These are phyloP conservation scores for Galerucella nymphaeae DNA, from an alignment of 2,888 invertebrate species.

Conservation along the genomic window DNA sequence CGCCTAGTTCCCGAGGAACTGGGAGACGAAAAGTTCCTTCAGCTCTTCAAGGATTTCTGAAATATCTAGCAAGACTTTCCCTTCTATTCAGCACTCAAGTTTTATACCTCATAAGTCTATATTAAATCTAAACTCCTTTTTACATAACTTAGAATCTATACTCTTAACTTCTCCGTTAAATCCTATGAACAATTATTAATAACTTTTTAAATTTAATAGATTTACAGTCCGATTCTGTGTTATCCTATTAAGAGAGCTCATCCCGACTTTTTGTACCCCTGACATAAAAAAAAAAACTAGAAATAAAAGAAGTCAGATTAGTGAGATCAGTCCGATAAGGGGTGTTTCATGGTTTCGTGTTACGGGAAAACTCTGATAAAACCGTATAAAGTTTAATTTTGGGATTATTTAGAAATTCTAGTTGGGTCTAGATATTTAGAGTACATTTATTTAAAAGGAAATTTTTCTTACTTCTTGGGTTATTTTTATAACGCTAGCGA, in stretches of 20 bases:
- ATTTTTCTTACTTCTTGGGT: neutral
- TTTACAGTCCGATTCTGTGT: neutral
- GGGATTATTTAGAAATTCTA: slow-evolving; percentile 21
- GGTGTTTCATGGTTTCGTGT: slow-evolving; percentile 31
- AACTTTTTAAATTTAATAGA: no score
- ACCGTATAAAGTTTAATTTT: slow-evolving; percentile 22
- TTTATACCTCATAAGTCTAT: no score
- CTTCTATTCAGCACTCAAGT: no score
- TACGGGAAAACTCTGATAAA: slow-evolving; percentile 20
- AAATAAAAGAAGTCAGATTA: slow-evolving; percentile 62
- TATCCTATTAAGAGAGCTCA: slow-evolving; percentile 59
- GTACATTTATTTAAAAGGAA: no score
- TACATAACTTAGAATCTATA: no score
- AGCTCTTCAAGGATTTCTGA: no score
- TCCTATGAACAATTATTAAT: no score
- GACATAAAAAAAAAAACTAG: slow-evolving; percentile 60
- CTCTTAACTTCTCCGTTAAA: no score
- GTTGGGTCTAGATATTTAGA: slow-evolving; percentile 3
- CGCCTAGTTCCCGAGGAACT: no score
- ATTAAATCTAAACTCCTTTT: no score
- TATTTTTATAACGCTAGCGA: neutral
- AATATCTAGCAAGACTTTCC: no score
- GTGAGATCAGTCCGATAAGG: slow-evolving; percentile 59
- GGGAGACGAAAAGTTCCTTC: no score
- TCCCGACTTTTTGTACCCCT: slow-evolving; percentile 57